Evolutionary conservation across 35 echinoderm and acorn worm species (phyloP).

Genomic region (Amphiura filiformis): DNA sequence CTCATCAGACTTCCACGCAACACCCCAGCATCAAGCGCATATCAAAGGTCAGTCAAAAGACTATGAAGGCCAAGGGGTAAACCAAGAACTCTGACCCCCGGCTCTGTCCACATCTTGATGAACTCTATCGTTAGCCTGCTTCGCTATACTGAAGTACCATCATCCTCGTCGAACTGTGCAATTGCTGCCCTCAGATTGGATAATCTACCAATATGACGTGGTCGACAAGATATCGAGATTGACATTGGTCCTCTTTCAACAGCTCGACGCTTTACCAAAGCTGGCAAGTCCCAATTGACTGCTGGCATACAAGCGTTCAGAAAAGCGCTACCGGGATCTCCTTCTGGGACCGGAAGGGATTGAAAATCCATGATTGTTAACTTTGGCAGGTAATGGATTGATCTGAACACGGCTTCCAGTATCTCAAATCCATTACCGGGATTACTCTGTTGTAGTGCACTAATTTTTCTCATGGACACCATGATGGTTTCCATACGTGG

Average conservation of each 20-base stretch:
- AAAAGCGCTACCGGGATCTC: background rate
- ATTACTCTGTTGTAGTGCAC: too few relatives aligned
- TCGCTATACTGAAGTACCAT: background rate
- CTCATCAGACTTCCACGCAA: too few relatives aligned
- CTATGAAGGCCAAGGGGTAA: too few relatives aligned
- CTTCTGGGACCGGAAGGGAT: background rate
- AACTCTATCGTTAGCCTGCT: too few relatives aligned
- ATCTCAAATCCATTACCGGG: background rate
- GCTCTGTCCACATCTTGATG: too few relatives aligned
- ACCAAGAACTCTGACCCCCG: too few relatives aligned
- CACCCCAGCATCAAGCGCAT: too few relatives aligned
- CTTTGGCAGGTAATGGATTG: background rate
- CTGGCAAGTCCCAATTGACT: background rate
- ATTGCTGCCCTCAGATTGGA: background rate
- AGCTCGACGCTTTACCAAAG: background rate
- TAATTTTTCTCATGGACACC: background rate
- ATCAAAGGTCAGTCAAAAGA: too few relatives aligned
- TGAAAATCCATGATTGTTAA: background rate
- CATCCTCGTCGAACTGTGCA: background rate
- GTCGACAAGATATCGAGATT: background rate
- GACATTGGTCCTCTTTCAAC: background rate
- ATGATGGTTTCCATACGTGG: background rate
- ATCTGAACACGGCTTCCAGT: background rate
- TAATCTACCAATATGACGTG: background rate
- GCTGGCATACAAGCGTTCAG: background rate